Evolutionary conservation across 2,797 vertebrate genomes (phyloP), one percentile per base, ranked within the genome.

Genomic region (Telmatherina bonti): DNA sequence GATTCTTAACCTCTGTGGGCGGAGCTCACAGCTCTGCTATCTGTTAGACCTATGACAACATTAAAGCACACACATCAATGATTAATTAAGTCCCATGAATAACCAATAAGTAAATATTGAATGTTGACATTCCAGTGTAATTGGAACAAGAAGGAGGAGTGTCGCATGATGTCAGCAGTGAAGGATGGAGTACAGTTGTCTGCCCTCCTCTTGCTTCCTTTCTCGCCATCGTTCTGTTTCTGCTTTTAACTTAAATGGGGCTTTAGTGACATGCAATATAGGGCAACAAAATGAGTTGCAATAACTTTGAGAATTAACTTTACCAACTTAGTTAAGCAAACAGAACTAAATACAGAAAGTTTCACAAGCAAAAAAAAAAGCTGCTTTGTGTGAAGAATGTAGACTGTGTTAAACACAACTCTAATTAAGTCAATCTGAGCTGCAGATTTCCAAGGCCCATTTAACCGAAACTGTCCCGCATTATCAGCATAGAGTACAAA

Each of bases 51-150:
- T 55, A 53, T 60, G 62, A 66, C 10, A 7, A 60, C 62, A 67
- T 78, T 72, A 78, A 85, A 83, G 57, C 57, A 59, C 59, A 83
- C 70, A 78, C 82, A 45, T 18, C 62, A 68, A 55, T 89, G 84
- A 89, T 87, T 89, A 86, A 91, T 89, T 79, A 90, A 78, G 71
- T 59, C 67, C 57, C 47, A 78, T 83, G 73, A 84, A 90, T 85
- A 67, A 55, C 67, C 67, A 77, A 79, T 86, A 85, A 81, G 84
- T 84, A 90, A 89, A 91, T 88, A 86, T 81, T 86, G 81, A 86
- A 86, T 86, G 88, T 85, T 89, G 81, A 90, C 83, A 61, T 75
- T 83, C 27, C 59, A 57, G 66, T 31, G 76, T 89, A 90, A 91
- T 90, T 88, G 78, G 73, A 90, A 66, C 65, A 76, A 85, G 82